These are phyloP conservation scores for Zaprionus inermis DNA, from an alignment of 1,140 invertebrate species.

Conservation along the genomic window DNA sequence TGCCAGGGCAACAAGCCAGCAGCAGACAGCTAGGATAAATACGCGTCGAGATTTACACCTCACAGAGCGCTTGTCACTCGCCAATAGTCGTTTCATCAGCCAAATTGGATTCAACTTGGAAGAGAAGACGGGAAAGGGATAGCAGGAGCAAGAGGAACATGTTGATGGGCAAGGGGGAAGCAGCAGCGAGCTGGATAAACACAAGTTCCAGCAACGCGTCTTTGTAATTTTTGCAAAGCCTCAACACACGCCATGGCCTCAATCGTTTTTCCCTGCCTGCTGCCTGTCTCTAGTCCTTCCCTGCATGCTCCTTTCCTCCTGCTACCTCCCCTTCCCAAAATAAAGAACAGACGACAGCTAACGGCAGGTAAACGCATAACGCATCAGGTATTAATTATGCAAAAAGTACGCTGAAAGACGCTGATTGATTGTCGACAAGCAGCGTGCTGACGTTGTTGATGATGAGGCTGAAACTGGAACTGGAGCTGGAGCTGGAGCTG, in stretches of 20 bases:
- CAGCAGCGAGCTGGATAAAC: not conserved
- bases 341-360: slow-evolving; percentile 40
- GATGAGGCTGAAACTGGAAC: slow-evolving; percentile 15
- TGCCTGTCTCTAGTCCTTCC: not conserved
- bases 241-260: not conserved
- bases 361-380: slow-evolving; percentile 62
- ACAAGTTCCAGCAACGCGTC: slow-evolving; percentile 12
- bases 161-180: not conserved
- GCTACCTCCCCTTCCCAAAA: not conserved
- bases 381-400: slow-evolving; percentile 80
- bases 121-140: not conserved
- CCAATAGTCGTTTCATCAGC: slow-evolving; percentile 78
- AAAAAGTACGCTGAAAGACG: slow-evolving; percentile 59
- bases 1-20: slow-evolving; percentile 8
- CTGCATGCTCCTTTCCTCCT: not conserved
- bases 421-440: slow-evolving; percentile 72
- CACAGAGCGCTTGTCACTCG: slow-evolving; percentile 16
- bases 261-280: not conserved
- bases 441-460: slow-evolving; percentile 28
- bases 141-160: not conserved
- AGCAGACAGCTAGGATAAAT: slow-evolving; percentile 20
- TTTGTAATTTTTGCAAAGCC: slow-evolving; percentile 18
- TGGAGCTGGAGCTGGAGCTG: slow-evolving; percentile 14
- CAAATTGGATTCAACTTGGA: slow-evolving; percentile 72
- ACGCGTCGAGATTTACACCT: slow-evolving; percentile 31